Evolutionary conservation across 2,888 invertebrate species (phyloP).

Genomic region (Eristalinus sepulchralis): DNA sequence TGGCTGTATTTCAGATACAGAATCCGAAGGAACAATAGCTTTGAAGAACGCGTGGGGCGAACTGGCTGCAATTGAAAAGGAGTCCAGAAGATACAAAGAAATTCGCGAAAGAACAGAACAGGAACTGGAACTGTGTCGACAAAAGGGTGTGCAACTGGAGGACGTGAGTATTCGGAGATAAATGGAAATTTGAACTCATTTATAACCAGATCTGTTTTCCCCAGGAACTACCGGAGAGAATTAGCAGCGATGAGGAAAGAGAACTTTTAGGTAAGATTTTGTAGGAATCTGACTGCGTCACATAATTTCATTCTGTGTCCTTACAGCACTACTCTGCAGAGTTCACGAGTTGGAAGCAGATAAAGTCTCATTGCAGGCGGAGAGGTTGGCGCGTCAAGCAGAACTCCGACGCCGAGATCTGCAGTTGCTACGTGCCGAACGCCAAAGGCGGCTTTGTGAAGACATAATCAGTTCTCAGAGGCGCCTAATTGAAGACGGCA

Average conservation of each 20-base stretch:
- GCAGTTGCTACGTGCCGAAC: slow-evolving; percentile 90
- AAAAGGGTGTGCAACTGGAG: slow-evolving; percentile 90
- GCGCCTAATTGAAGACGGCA: slow-evolving; percentile 90
- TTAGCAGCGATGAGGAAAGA: slow-evolving; percentile 93
- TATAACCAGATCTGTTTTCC: neutral
- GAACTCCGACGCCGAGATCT: slow-evolving; percentile 92
- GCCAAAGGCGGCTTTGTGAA: slow-evolving; percentile 93
- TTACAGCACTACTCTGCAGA: slow-evolving; percentile 90
- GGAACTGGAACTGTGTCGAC: slow-evolving; percentile 90
- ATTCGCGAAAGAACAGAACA: slow-evolving; percentile 89
- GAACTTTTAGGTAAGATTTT: slow-evolving; percentile 83
- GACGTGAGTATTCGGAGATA: slow-evolving; percentile 84
- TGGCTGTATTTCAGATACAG: slow-evolving; percentile 75
- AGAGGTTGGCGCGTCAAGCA: slow-evolving; percentile 91
- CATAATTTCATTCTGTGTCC: neutral
- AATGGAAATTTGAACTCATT: neutral
- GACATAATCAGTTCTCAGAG: slow-evolving; percentile 95
- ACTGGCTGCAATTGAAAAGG: slow-evolving; percentile 90
- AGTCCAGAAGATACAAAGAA: slow-evolving; percentile 90
- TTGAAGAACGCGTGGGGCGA: slow-evolving; percentile 93
- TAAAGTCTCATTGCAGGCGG: slow-evolving; percentile 94
- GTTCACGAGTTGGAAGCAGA: slow-evolving; percentile 97
- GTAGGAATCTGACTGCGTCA: no score
- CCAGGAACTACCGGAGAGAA: slow-evolving; percentile 90
- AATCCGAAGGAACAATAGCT: slow-evolving; percentile 80